These are phyloP conservation scores for Petromus typicus DNA, from an alignment of 2,113 vertebrate species.

Conservation along the genomic window DNA sequence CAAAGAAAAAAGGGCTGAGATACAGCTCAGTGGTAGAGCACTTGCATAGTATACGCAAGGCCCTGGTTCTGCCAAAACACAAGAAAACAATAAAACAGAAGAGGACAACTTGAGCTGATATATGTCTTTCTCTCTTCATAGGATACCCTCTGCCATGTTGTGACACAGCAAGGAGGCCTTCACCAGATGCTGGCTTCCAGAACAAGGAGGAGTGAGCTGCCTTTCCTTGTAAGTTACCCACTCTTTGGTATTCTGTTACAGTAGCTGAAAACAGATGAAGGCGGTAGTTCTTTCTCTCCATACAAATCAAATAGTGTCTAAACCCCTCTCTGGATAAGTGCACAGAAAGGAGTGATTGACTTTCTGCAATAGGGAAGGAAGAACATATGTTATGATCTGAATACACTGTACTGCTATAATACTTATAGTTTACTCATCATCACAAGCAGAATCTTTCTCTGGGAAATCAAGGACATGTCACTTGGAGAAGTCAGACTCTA, in stretches of 20 bases:
- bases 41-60: neutral
- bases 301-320: conserved; percentile 10
- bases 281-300: neutral
- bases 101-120: neutral
- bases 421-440: conserved; percentile 46
- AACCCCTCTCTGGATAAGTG: neutral
- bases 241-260: neutral
- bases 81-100: neutral
- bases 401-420: neutral
- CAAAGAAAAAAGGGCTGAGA: neutral
- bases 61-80: neutral
- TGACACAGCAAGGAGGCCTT: neutral
- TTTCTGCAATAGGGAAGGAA: conserved; percentile 21
- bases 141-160: neutral
- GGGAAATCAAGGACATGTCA: conserved; percentile 46
- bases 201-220: neutral
- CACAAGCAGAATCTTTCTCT: conserved; percentile 23
- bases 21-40: neutral
- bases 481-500: conserved; percentile 64
- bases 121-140: neutral
- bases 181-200: neutral
- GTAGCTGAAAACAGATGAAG: neutral
- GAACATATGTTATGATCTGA: conserved; percentile 12
- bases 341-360: conserved; percentile 30
- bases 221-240: neutral